Base-by-base conservation (phyloP, 1,140 invertebrate species). In the Caenorhabditis latens region DNA sequence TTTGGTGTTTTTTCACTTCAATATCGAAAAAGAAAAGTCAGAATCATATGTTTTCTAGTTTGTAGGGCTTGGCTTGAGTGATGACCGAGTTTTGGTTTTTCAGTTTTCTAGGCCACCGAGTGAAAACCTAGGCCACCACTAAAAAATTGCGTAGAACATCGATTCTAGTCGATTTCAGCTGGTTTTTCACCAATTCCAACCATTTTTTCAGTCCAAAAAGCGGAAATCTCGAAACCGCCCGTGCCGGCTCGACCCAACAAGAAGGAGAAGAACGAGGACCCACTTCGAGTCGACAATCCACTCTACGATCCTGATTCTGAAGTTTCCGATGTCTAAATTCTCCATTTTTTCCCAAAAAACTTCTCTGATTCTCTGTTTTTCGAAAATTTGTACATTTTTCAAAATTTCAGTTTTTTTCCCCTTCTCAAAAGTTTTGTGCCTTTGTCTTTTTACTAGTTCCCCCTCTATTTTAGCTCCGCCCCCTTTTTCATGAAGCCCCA, bases 201-300 rank as follows among this genome's bases (percentile, higher is more conserved):
- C 7, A 63, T 13, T 32, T 58, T 84, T 57, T 9, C 58, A 84
- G 83, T 61, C 13, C 46, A 43, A 58, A 63, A 84, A 84, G 43
- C 40, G 40, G 58, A 84, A 61, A 58, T 84, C 53, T n/a, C 83
- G 2, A 61, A 58, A 19, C 58, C 83, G 11, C 58, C 83, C 19
- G 42, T 61, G 2, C 83, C 83, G 43, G 83, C 55, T 13, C 55
- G 55, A 84, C 55, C 83, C 43, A 58, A 42, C 13, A 84, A 82
- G 48, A 48, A 48, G 43, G 53, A 84, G 83, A 48, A 84, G 43
- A 63, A 63, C 21, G 55, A 58, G 11, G 58, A 84, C 3, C 6
- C 83, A 4, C 55, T 84, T n/a, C 83, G 55, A 48, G 83, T 84
- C 40, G 83, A 84, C 43, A 84, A 84, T 84, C 83, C 83, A 4